Evolutionary conservation across 1,140 invertebrate species (phyloP).

Genomic region (Hyphantria cunea): DNA sequence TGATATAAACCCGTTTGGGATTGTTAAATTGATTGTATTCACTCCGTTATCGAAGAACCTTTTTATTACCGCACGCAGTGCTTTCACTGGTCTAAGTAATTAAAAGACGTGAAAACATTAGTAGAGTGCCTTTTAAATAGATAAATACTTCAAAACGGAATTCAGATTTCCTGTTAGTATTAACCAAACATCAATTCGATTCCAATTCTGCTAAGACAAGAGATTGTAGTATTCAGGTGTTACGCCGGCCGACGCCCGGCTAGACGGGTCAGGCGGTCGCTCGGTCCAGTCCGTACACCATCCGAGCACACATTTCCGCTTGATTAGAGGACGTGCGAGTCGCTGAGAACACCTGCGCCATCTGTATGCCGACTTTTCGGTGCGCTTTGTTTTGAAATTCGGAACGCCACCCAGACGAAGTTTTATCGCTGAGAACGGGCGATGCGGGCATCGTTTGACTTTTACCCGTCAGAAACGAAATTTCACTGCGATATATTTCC

Average conservation of each 20-base stretch:
- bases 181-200: conserved; percentile 46
- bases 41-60: conserved; percentile 21
- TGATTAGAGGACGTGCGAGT: conserved; percentile 68
- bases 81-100: conserved; percentile 4
- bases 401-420: conserved; percentile 47
- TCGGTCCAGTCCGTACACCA: conserved; percentile 40
- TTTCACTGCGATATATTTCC: conserved; percentile 34
- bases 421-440: conserved; percentile 59
- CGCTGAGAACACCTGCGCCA: conserved; percentile 63
- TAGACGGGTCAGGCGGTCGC: conserved; percentile 37
- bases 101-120: conserved; percentile 34
- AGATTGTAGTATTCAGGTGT: conserved; percentile 47
- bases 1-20: conserved; percentile 52
- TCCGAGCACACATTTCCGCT: conserved; percentile 70
- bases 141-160: conserved; percentile 35
- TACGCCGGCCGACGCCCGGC: conserved; percentile 29
- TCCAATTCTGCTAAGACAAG: conserved; percentile 48
- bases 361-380: conserved; percentile 57
- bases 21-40: conserved; percentile 60
- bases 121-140: conserved; percentile 30
- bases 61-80: conserved; percentile 12
- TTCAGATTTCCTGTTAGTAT: conserved; percentile 43
- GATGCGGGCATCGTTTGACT: conserved; percentile 61
- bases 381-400: conserved; percentile 64
- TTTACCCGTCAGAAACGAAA: conserved; percentile 45